These are phyloP conservation scores for Eolophus roseicapilla DNA, from an alignment of 2,113 vertebrate species.

Conservation along the genomic window DNA sequence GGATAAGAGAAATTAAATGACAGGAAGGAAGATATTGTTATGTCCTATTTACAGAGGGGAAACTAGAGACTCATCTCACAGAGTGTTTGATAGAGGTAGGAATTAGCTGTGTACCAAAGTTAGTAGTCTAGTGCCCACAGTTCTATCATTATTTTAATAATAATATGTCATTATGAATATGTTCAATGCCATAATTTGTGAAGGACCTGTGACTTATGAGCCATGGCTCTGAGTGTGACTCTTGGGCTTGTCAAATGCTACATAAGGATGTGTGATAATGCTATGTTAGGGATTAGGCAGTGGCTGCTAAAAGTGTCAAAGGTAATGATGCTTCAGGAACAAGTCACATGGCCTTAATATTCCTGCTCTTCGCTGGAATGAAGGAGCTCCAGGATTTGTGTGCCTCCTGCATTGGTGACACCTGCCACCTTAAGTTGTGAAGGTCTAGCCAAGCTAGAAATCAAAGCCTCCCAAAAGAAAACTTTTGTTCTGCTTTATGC, in stretches of 20 bases:
- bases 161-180: not conserved
- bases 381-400: not conserved
- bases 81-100: not conserved
- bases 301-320: not conserved
- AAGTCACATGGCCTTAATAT: not conserved
- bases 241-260: not conserved
- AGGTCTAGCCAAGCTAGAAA: not conserved
- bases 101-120: not conserved
- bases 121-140: not conserved
- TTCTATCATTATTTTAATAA: not conserved
- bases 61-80: not conserved
- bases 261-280: not conserved
- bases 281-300: not conserved
- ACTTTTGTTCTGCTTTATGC: not conserved
- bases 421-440: not conserved
- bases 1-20: not conserved
- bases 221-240: not conserved
- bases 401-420: not conserved
- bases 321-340: not conserved
- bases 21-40: not conserved
- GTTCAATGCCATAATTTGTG: not conserved
- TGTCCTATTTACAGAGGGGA: not conserved
- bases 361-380: accelerated
- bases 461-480: not conserved
- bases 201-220: not conserved